Evolutionary conservation across 1,140 invertebrate genomes (phyloP), one percentile per base, ranked within the genome.

Genomic region (Eumeta japonica): DNA sequence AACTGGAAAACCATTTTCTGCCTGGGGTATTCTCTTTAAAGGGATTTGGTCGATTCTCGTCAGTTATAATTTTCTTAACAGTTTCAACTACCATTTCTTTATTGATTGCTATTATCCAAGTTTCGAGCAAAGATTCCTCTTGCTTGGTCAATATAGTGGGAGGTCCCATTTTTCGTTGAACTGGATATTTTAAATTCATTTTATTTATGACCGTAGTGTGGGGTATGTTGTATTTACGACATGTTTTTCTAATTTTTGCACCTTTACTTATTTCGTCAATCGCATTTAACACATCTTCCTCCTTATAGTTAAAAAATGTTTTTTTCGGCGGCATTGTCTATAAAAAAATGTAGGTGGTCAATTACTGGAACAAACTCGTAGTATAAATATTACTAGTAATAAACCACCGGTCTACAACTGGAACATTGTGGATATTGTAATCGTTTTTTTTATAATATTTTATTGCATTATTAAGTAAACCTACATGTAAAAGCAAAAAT

Each of bases 21-120:
- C 33, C 34, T 17, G 43, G 34, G 5, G 27, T 35, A 40, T 45
- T 40, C 10, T 39, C 33, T 45, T 40, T 45, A 37, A 45, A 45
- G 15, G 43, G 37, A 36, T 39, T 45, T 40, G 33, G 19, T 29
- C 32, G 30, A 27, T 37, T 37, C 28, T 45, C 34, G 10, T 45
- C 43, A 37, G 15, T 41, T 41, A 46, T 46, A 38, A 41, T 46
- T 35, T 46, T 41, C 32, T 41, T 39, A 41, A 41, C 36, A 41
- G 44, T 41, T 17, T 38, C 44, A 41, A 35, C 35, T 30, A 38
- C 31, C 39, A 41, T 46, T 41, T 46, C 35, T 31, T 38, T 46
- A 41, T 35, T 46, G 31, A 46, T 41, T 18, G 38, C 30, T 46
- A 37, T 37, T 40, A 41, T 46, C 35, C 43, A 45, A 28, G n/a